phyloP scores from a whole-genome alignment of 2,888 invertebrate genomes.

The Meandrusa payeni region DNA sequence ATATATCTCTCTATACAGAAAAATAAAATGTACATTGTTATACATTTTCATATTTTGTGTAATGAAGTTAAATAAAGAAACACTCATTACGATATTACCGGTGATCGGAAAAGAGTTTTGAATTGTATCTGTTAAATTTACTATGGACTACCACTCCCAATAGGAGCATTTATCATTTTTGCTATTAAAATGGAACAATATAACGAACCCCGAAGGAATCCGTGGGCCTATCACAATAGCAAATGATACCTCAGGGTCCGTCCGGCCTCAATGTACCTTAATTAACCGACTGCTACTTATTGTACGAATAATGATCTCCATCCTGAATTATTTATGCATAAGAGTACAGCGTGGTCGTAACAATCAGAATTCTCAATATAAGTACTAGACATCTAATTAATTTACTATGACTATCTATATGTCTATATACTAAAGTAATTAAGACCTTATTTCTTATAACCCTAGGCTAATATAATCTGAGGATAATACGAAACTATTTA shows the following conservation, averaged over 20 bases:
- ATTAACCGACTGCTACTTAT: constrained; percentile 73
- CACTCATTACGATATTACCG: constrained; percentile 27
- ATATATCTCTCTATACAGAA: no score
- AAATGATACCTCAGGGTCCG: constrained; percentile 74
- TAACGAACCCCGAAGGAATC: constrained; percentile 68
- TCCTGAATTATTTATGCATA: constrained; percentile 41
- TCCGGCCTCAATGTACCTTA: constrained; percentile 68
- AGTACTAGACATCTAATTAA: constrained; percentile 24
- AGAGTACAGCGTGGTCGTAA: constrained; percentile 24
- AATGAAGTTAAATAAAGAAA: constrained; percentile 25
- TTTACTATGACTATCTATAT: constrained; percentile 26
- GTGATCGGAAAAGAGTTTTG: constrained; percentile 25
- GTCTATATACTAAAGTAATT: constrained; percentile 9
- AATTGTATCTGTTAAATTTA: constrained; percentile 39
- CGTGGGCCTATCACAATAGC: constrained; percentile 73
- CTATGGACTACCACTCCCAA: constrained; percentile 51
- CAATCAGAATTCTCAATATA: constrained; percentile 29
- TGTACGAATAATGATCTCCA: constrained; percentile 59
- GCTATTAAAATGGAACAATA: constrained; percentile 74
- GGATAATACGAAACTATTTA: no score
- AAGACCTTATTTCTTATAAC: constrained; percentile 2
- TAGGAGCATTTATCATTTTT: constrained; percentile 77
- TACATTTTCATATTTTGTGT: no score
- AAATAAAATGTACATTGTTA: no score
- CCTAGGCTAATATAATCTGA: no score